These are phyloP conservation scores for Synanceia verrucosa DNA, from an alignment of 2,797 vertebrate species.

Conservation along the genomic window DNA sequence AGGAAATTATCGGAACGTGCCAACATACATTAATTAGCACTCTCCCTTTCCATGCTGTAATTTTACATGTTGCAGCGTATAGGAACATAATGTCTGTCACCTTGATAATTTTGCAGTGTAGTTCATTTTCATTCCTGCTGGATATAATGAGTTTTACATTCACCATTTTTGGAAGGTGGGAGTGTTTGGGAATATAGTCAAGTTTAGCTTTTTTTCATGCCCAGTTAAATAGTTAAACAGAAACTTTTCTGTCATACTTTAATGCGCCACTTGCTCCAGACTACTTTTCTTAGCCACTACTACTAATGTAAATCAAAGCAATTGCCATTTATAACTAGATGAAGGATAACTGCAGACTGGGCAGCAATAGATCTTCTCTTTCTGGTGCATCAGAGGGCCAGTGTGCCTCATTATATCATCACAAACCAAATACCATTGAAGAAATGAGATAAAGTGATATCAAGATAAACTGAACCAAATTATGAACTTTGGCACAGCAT, in stretches of 20 bases:
- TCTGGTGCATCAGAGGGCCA: slow-evolving; percentile 27
- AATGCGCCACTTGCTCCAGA: slow-evolving; percentile 58
- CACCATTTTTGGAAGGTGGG: slow-evolving; percentile 69
- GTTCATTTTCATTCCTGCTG: slow-evolving; percentile 75
- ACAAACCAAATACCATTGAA: slow-evolving; percentile 11
- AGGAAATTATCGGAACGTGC: slow-evolving; percentile 42
- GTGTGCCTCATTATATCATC: slow-evolving; percentile 3
- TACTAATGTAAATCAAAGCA: slow-evolving; percentile 46
- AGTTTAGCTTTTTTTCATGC: slow-evolving; percentile 57
- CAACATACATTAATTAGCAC: slow-evolving; percentile 64
- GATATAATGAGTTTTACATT: slow-evolving; percentile 82
- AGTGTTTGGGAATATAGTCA: slow-evolving; percentile 67
- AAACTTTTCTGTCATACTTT: slow-evolving; percentile 66
- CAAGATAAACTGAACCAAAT: slow-evolving; percentile 11
- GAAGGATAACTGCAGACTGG: slow-evolving; percentile 39
- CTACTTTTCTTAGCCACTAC: slow-evolving; percentile 44
- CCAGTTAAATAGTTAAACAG: slow-evolving; percentile 68
- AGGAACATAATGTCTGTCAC: slow-evolving; percentile 77
- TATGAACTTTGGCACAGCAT: slow-evolving; percentile 41
- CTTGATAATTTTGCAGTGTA: slow-evolving; percentile 69
- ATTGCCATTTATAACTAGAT: slow-evolving; percentile 41
- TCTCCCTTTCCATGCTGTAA: slow-evolving; percentile 73
- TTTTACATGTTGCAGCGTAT: slow-evolving; percentile 62
- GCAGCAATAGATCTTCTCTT: slow-evolving; percentile 19
- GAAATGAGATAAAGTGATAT: slow-evolving; percentile 16